These are phyloP conservation scores for Apogon hyalosoma DNA, from an alignment of 2,797 vertebrate genomes.

Conservation along the genomic window DNA sequence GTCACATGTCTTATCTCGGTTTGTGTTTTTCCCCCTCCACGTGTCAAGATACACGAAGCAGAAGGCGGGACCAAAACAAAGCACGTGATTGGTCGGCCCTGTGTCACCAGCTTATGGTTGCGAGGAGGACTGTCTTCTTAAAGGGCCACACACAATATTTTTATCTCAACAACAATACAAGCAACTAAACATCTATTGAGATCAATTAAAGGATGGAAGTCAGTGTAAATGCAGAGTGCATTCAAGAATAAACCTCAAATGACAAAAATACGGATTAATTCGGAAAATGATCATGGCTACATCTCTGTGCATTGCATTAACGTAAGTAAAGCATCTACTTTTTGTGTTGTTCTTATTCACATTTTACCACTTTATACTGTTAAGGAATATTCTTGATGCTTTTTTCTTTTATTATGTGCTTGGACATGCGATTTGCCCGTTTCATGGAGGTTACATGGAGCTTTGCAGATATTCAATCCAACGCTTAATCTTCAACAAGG, in stretches of 20 bases:
- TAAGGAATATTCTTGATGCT: too few species aligned
- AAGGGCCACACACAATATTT: slow-evolving; percentile 60
- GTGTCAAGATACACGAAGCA: slow-evolving; percentile 77
- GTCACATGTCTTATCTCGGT: slow-evolving; percentile 75
- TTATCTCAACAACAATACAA: slow-evolving; percentile 47
- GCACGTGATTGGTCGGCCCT: slow-evolving; percentile 69
- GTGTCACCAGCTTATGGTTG: slow-evolving; percentile 71
- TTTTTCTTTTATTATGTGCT: too few species aligned
- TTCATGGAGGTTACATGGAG: too few species aligned
- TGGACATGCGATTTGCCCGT: too few species aligned
- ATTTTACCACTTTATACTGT: too few species aligned
- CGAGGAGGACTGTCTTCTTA: slow-evolving; percentile 64
- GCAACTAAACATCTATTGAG: slow-evolving; percentile 22
- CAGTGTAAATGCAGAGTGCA: background rate
- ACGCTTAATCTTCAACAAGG: too few species aligned
- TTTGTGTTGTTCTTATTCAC: too few species aligned
- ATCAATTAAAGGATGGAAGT: background rate
- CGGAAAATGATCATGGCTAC: background rate
- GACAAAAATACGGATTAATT: background rate
- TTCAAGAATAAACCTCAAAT: background rate
- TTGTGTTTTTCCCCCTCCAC: slow-evolving; percentile 80
- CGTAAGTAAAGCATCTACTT: too few species aligned
- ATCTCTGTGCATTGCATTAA: too few species aligned
- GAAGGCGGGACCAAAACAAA: slow-evolving; percentile 86
- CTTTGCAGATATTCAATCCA: too few species aligned